A percentile compares a stretch with the other conserved stretches of the same genome.
These are phyloP conservation scores for Erinaceus europaeus DNA, from an alignment of 2,113 vertebrate species.

Conservation along the genomic window DNA sequence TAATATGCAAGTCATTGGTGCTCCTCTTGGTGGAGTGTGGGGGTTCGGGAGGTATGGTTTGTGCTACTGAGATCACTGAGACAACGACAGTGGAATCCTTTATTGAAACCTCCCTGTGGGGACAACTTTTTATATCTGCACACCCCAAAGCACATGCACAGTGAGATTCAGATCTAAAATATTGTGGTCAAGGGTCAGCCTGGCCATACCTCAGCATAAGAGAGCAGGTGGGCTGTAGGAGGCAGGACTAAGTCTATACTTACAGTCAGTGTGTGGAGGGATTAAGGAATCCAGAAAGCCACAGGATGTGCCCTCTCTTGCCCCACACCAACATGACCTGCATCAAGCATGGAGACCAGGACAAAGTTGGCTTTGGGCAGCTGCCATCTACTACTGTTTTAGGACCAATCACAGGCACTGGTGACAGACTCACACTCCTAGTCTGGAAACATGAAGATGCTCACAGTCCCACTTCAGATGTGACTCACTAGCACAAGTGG, in stretches of 20 bases:
- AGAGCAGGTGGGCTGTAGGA: not conserved
- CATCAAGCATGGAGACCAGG: no score
- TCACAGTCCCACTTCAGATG: not conserved
- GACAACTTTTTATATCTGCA: constrained; percentile 40
- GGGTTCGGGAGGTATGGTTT: accelerated
- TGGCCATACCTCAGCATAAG: not conserved
- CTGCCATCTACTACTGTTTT: not conserved
- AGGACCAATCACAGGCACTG: not conserved
- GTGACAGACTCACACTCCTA: not conserved
- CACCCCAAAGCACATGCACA: constrained; percentile 11
- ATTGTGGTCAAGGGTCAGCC: not conserved
- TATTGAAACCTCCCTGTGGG: constrained; percentile 3
- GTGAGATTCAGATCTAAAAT: constrained; percentile 26
- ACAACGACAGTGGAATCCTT: constrained; percentile 10
- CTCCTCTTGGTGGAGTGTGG: no score
- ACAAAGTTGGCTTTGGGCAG: no score
- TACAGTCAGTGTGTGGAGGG: not conserved
- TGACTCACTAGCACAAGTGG: not conserved
- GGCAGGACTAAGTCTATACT: not conserved
- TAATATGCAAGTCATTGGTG: not conserved
- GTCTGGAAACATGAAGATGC: not conserved
- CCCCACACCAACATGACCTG: no score
- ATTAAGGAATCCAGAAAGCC: not conserved
- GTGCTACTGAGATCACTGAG: not conserved
- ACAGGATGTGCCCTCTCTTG: not conserved